These are phyloP conservation scores for Loris lydekkerianus DNA, from an alignment of 2,797 vertebrate genomes.

Conservation along the genomic window DNA sequence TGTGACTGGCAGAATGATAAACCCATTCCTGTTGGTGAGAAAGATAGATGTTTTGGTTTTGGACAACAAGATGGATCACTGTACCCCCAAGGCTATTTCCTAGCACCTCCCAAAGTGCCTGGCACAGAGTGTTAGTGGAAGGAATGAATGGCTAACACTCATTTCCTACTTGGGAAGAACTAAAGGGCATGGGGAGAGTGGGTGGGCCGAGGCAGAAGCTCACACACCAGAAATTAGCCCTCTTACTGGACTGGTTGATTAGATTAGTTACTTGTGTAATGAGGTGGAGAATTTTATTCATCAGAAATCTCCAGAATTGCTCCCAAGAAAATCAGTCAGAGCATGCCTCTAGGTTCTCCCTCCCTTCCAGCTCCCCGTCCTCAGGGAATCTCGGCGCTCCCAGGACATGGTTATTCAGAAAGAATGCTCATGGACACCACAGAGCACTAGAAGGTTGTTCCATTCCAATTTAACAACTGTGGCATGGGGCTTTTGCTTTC, in stretches of 20 bases:
- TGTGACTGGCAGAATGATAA: background rate
- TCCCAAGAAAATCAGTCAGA: constrained; percentile 72
- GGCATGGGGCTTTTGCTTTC: background rate
- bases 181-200: constrained; percentile 77
- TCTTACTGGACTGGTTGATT: constrained; percentile 83
- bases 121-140: background rate
- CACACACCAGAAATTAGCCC: constrained; percentile 76
- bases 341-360: background rate
- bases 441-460: background rate
- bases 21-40: background rate
- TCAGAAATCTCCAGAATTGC: constrained; percentile 80
- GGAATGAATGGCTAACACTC: background rate
- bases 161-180: constrained; percentile 20
- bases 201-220: constrained; percentile 72
- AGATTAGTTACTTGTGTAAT: constrained; percentile 84
- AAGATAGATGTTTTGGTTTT: constrained; percentile 58
- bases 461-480: constrained; percentile 38
- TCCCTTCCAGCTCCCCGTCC: background rate
- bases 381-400: constrained; percentile 20
- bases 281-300: constrained; percentile 84
- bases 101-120: background rate
- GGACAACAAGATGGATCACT: background rate
- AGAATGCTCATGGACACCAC: constrained; percentile 12
- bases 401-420: constrained; percentile 57
- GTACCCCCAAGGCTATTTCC: background rate